These are phyloP conservation scores for Halcyon malimbica DNA, from an alignment of 2,113 vertebrate species.

Conservation along the genomic window DNA sequence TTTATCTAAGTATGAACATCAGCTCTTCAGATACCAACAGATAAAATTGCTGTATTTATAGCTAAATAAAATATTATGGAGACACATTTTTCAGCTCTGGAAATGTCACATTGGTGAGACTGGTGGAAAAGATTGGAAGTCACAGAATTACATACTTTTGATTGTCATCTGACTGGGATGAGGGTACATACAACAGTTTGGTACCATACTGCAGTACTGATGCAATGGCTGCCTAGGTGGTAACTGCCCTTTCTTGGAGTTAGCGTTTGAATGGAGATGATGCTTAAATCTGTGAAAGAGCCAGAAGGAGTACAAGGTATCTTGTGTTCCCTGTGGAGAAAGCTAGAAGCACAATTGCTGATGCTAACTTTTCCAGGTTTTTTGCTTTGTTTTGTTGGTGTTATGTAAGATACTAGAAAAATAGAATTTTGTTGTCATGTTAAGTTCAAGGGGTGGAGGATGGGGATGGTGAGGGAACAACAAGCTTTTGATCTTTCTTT, in stretches of 20 bases:
- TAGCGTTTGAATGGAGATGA: not conserved
- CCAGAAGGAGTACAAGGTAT: not conserved
- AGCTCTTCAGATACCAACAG: not conserved
- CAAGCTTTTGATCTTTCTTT: constrained; percentile 54
- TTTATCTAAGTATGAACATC: not conserved
- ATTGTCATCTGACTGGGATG: not conserved
- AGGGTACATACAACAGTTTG: not conserved
- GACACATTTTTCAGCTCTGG: not conserved
- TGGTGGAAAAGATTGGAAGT: not conserved
- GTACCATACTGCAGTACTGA: not conserved
- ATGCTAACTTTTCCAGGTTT: not conserved
- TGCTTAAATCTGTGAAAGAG: not conserved
- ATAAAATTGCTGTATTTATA: not conserved
- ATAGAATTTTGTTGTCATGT: not conserved
- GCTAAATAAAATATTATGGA: not conserved
- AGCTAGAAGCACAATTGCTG: not conserved
- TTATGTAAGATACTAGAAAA: constrained; percentile 30
- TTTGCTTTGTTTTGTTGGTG: not conserved
- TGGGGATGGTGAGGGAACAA: not conserved
- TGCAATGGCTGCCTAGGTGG: not conserved
- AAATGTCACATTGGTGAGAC: not conserved
- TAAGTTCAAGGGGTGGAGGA: not conserved
- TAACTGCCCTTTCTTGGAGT: not conserved
- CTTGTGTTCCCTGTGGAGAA: not conserved
- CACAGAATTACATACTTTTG: not conserved